Base-by-base conservation (phyloP, 2,113 vertebrate species). In the Caranx ignobilis region DNA sequence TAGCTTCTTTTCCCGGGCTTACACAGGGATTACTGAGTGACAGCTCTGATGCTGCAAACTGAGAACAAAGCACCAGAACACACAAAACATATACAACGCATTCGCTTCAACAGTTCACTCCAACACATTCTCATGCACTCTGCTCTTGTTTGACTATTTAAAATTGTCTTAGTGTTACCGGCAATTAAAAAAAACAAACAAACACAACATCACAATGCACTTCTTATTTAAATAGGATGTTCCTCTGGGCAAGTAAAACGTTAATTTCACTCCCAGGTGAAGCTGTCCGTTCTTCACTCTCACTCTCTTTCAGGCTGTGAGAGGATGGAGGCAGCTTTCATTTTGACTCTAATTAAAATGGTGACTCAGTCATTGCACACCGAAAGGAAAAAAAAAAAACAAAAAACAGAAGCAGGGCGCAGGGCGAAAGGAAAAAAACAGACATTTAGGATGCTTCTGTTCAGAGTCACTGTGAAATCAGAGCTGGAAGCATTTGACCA, bases 221-320 rank as follows among this genome's bases (percentile, higher is more conserved):
- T 78, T 39, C 65, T 66, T 74, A 71, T 78, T 88, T 57, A 81
- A 83, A 75, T 21, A n/a, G 56, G 47, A 9, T 34, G 48, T 48
- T 71, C 67, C 75, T 81, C 21, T 71, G 70, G 85, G 82, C 47
- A 6, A 77, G 71, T 62, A 62, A 88, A 86, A 91, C 77, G 85
- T 91, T 84, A 59, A 89, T 90, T 88, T 81, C 31, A 66, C 67
- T 72, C 75, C 21, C 5, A 64, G 65, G 85, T 70, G 45, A 75
- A 62, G 54, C 57, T 70, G 77, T 75, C 71, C 13, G 48, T 72
- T 71, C 64, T 47, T 68, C 32, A 65, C 60, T 78, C 11, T 43
- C 9, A 5, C 19, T 39, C 13, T 56, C 35, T 71, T 55, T 63
- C 64, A 74, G 47, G 45, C 48, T 68, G 59, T 6, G 60, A 75